These are phyloP conservation scores for Mactra quadrangularis DNA, from an alignment of 1,140 invertebrate genomes.

Conservation along the genomic window DNA sequence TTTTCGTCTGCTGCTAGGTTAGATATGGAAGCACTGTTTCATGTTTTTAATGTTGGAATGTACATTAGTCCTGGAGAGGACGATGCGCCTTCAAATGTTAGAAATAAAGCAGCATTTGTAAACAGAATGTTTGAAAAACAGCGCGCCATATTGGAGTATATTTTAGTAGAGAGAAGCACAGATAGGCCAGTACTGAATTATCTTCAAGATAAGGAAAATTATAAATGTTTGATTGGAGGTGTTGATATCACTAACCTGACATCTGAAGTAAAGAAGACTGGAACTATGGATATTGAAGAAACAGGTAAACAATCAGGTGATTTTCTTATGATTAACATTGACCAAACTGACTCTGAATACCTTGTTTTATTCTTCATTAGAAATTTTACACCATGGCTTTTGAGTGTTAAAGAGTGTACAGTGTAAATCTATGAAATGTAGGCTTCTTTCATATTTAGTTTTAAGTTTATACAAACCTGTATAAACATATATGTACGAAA, in stretches of 20 bases:
- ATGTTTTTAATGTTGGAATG: neutral
- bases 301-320: neutral
- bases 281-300: neutral
- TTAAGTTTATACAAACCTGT: too few species aligned
- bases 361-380: neutral
- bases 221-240: neutral
- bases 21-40: neutral
- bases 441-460: too few species aligned
- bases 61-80: neutral
- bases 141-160: neutral
- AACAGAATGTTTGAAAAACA: neutral
- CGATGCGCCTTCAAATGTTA: too few species aligned
- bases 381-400: slow-evolving; percentile 12
- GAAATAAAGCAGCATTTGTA: neutral
- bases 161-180: slow-evolving; percentile 12
- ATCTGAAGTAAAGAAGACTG: neutral
- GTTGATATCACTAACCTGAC: neutral
- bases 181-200: neutral
- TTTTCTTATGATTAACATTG: slow-evolving; percentile 6
- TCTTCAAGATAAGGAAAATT: neutral
- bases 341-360: slow-evolving; percentile 2
- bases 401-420: too few species aligned
- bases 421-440: too few species aligned
- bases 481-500: too few species aligned
- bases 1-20: neutral